phyloP scores from a whole-genome alignment of 1,140 invertebrate genomes.

The Trypoxylus dichotomus region DNA sequence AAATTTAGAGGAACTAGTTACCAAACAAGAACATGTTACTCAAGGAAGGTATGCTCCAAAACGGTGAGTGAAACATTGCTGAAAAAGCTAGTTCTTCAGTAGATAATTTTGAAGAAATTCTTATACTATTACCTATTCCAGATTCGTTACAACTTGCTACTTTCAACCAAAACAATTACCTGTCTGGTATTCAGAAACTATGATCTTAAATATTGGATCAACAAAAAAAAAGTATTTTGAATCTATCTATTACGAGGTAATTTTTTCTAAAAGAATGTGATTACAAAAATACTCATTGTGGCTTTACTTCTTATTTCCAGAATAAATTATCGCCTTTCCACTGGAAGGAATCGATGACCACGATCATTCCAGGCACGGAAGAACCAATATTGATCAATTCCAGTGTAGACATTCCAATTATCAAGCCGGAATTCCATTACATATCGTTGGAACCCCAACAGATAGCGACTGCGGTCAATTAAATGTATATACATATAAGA shows the following conservation, averaged over 20 bases:
- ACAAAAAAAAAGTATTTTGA: slow-evolving; percentile 36
- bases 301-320: slow-evolving; percentile 19
- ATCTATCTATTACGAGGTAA: slow-evolving; percentile 30
- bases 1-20: neutral
- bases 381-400: slow-evolving; percentile 7
- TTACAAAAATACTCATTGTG: neutral
- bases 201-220: slow-evolving; percentile 34
- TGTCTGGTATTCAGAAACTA: slow-evolving; percentile 32
- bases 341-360: slow-evolving; percentile 25
- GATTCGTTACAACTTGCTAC: neutral
- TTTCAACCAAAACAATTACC: slow-evolving; percentile 30
- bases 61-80: slow-evolving; percentile 26
- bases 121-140: neutral
- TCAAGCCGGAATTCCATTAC: slow-evolving; percentile 26
- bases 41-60: slow-evolving; percentile 27
- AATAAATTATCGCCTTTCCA: slow-evolving; percentile 26
- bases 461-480: neutral
- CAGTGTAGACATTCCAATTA: neutral
- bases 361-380: neutral
- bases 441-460: slow-evolving; percentile 26
- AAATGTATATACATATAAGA: neutral
- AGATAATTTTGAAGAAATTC: slow-evolving; percentile 22
- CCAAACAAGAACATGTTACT: slow-evolving; percentile 25
- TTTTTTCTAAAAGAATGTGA: too few species aligned
- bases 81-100: slow-evolving; percentile 31